Evolutionary conservation across 2,113 vertebrate genomes (phyloP).

Genomic region (Pristiophorus japonicus): DNA sequence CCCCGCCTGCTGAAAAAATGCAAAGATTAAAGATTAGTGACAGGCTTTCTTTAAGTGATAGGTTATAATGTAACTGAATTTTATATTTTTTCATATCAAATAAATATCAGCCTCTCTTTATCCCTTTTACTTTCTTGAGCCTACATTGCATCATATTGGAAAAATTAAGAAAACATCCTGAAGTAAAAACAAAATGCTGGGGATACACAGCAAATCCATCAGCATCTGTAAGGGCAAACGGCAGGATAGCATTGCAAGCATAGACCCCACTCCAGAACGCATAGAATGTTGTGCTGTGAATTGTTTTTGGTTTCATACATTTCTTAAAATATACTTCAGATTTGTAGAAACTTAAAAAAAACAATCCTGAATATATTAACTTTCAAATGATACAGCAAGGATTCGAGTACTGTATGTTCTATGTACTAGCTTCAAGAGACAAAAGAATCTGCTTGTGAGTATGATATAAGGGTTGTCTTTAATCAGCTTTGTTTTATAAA

Average conservation of each 20-base stretch:
- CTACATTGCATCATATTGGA: background rate
- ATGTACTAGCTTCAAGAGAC: background rate
- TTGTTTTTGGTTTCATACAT: background rate
- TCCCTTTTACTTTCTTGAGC: background rate
- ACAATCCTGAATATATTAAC: background rate
- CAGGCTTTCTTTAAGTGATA: no score
- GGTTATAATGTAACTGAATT: no score
- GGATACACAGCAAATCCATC: background rate
- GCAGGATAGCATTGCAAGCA: background rate
- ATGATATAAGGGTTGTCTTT: background rate
- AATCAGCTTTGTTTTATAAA: constrained; percentile 15
- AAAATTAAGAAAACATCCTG: background rate
- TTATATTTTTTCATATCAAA: no score
- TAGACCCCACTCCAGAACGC: background rate
- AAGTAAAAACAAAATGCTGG: background rate
- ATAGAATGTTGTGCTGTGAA: background rate
- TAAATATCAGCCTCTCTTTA: no score
- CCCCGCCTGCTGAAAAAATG: no score
- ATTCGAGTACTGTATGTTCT: background rate
- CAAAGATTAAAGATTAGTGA: no score
- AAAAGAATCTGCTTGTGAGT: constrained; percentile 6
- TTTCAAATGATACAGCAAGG: background rate
- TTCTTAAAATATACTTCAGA: background rate
- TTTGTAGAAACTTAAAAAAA: background rate
- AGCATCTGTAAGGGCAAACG: background rate